Conservation (phyloP, 1,140 invertebrate species). For the Schlechtendalia chinensis region DNA sequence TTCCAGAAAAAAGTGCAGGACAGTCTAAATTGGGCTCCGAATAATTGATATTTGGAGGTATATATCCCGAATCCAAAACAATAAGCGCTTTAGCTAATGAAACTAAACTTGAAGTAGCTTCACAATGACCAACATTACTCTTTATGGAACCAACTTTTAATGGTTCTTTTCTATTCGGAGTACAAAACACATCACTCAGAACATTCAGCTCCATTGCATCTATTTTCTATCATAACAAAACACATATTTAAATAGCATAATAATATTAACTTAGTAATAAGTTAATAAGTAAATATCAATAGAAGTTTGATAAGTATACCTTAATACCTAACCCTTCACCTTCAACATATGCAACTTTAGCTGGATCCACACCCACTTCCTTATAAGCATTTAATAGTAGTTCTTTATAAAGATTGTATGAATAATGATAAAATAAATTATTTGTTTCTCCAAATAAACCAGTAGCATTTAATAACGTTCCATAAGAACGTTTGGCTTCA, state of each 20-base stretch:
- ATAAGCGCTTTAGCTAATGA: constrained; percentile 61
- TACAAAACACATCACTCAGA: constrained; percentile 52
- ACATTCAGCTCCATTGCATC: constrained; percentile 53
- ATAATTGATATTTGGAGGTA: constrained; percentile 54
- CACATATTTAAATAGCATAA: neutral
- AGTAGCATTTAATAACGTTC: constrained; percentile 61
- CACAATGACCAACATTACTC: constrained; percentile 75
- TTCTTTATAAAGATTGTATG: constrained; percentile 10
- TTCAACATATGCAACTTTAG: constrained; percentile 55
- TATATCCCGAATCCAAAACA: constrained; percentile 52
- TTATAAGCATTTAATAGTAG: constrained; percentile 27
- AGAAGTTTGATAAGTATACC: constrained; percentile 48
- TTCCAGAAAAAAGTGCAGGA: constrained; percentile 60
- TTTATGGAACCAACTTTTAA: constrained; percentile 74
- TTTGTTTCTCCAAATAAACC: constrained; percentile 65
- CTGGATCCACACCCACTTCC: constrained; percentile 60
- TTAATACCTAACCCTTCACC: constrained; percentile 54
- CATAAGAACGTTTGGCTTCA: constrained; percentile 63
- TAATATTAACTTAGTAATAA: too few relatives aligned
- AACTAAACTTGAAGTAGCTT: constrained; percentile 66
- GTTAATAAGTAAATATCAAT: neutral
- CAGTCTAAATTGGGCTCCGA: constrained; percentile 58
- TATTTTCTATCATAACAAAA: constrained; percentile 44
- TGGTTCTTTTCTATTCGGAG: constrained; percentile 56
- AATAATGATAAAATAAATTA: constrained; percentile 48